Evolutionary conservation across 1,140 invertebrate species (phyloP), one percentile per base, ranked within the genome.

Genomic region (Macrocentrus cingulum): DNA sequence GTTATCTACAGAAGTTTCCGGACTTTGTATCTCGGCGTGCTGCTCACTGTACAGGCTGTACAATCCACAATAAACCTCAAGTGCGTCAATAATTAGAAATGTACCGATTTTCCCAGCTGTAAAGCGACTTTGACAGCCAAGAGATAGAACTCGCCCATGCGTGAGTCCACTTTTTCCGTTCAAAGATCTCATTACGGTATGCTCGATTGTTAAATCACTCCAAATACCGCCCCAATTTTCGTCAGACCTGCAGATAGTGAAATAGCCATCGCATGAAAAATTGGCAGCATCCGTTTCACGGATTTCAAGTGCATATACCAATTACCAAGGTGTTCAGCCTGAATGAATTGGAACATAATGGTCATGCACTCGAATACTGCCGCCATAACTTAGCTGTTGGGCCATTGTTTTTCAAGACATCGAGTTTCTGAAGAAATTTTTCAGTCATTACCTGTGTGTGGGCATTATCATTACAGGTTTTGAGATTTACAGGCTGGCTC

Each of bases 311-410:
- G 25, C 25, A 29, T 5, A 5, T 29, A 5, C 25, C 25, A 34
- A 32, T 49, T 15, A 16, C 23, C 46, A 16, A 13, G 9, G 6
- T 29, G 9, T 16, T 49, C 46, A n/a, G 46, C 46, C 13, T 49
- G 1, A 2, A 32, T 49, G 15, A 49, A 49, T 15, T 49, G 44
- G 2, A 46, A 13, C 2, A 2, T 11, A 46, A 46, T 22, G 9
- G n/a, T 23, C n/a, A 46, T 25, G n/a, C 44, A 22, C 15, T 46
- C 22, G 20, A 23, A 13, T 46, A 46, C 15, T 23, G 44, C 11
- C 22, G 7, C 44, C 44, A 46, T n/a, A 46, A 25, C 25, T 46
- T 20, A 1, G 20, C 19, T 22, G 44, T 46, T 22, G 44, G 44
- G 13, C 44, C 44, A 22, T 46, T 46, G n/a, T 23, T 11, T 22